These are phyloP conservation scores for Mugil cephalus DNA, from an alignment of 2,113 vertebrate species.

Conservation along the genomic window DNA sequence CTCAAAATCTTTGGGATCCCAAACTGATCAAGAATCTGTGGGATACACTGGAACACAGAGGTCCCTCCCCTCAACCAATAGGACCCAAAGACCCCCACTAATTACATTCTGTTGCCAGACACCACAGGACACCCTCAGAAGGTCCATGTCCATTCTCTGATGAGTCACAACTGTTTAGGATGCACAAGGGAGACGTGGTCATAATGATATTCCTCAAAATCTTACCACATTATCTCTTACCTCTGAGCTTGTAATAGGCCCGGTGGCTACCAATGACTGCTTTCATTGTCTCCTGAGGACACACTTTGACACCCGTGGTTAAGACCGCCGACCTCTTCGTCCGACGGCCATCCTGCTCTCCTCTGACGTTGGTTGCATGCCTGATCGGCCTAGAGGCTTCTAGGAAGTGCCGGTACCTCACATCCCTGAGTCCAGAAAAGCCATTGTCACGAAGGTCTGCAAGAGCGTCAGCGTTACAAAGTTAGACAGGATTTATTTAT, in stretches of 20 bases:
- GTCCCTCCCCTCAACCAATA: too few species aligned
- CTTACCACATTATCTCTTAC: conserved; percentile 76
- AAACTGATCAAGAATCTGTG: too few species aligned
- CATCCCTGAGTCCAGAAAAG: conserved; percentile 84
- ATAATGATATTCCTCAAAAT: background rate
- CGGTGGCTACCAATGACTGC: conserved; percentile 90
- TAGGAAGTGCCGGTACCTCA: conserved; percentile 84
- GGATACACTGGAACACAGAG: too few species aligned
- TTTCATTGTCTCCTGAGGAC: conserved; percentile 91
- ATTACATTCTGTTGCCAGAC: too few species aligned
- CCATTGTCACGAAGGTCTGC: conserved; percentile 83
- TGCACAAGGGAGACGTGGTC: conserved; percentile 9
- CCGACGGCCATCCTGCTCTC: conserved; percentile 82
- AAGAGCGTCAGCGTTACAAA: conserved; percentile 54
- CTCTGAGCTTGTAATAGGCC: conserved; percentile 93
- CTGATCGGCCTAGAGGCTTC: conserved; percentile 79
- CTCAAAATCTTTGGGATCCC: too few species aligned
- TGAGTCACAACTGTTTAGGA: too few species aligned
- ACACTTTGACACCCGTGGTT: conserved; percentile 90
- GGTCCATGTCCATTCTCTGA: too few species aligned
- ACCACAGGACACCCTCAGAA: too few species aligned
- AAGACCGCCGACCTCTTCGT: conserved; percentile 88
- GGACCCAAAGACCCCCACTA: too few species aligned
- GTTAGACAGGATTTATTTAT: background rate
- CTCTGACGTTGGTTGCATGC: conserved; percentile 79